Percentiles rank a stretch among this genome's conserved stretches.
Conservation (phyloP, 1,140 invertebrate genomes). For the Lasioglossum baleicum region DNA sequence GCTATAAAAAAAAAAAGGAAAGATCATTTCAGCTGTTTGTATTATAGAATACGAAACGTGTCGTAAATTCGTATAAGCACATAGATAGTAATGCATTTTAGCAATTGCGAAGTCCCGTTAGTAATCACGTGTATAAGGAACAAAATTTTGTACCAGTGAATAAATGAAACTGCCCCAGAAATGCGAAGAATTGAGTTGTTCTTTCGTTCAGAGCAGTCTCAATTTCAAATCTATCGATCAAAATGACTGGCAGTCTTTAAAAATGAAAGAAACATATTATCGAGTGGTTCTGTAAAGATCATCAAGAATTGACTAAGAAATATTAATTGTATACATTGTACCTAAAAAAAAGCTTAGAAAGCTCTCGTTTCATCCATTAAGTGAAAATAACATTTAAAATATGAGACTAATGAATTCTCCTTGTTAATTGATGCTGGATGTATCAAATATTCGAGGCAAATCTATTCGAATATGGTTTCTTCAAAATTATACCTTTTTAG, state of each 20-base stretch:
- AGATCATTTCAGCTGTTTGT: conserved; percentile 35
- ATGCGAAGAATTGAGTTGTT: conserved; percentile 32
- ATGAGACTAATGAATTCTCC: conserved; percentile 20
- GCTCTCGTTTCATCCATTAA: conserved; percentile 18
- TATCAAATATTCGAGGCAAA: conserved; percentile 12
- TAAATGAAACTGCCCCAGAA: conserved; percentile 32
- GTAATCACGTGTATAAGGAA: conserved; percentile 24
- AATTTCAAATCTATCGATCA: conserved; percentile 14
- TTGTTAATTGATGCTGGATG: background rate
- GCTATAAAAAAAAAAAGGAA: conserved; percentile 18
- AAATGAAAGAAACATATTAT: conserved; percentile 11
- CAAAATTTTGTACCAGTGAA: conserved; percentile 57
- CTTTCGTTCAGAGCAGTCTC: conserved; percentile 17
- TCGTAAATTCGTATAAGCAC: conserved; percentile 41
- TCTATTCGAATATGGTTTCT: conserved; percentile 34
- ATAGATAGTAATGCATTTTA: conserved; percentile 58
- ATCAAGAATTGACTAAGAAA: conserved; percentile 26
- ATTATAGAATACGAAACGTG: conserved; percentile 31
- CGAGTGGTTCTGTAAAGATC: conserved; percentile 10
- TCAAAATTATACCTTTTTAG: conserved; percentile 30
- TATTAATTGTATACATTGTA: conserved; percentile 23
- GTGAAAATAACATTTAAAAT: conserved; percentile 11
- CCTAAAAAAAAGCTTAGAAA: background rate
- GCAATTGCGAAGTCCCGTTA: conserved; percentile 25
- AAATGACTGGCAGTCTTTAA: background rate